Percentiles rank a stretch among this genome's conserved stretches.
Evolutionary conservation across 2,797 vertebrate species (phyloP).

Genomic region (Ispidina lecontei): DNA sequence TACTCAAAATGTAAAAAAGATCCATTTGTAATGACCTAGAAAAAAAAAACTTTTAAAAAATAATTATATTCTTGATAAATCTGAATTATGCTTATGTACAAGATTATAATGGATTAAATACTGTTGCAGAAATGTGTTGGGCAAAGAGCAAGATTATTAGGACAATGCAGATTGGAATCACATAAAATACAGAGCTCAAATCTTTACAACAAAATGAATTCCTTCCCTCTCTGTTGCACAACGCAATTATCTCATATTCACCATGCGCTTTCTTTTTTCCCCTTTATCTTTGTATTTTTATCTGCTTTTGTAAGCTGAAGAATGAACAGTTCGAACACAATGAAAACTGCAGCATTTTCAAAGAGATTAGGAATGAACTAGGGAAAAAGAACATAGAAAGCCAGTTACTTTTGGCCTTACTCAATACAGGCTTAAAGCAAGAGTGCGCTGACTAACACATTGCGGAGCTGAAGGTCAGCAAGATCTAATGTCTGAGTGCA

Average conservation of each 20-base stretch:
- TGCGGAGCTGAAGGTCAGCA: constrained; percentile 62
- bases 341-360: not conserved
- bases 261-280: not conserved
- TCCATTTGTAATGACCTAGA: not conserved
- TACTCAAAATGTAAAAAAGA: not conserved
- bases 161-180: not conserved
- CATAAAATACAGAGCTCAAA: constrained; percentile 11
- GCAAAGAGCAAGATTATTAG: not conserved
- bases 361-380: constrained; percentile 14
- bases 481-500: constrained; percentile 45
- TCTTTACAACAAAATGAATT: not conserved
- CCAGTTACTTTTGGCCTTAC: constrained; percentile 1
- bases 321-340: not conserved
- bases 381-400: not conserved
- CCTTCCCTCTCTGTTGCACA: not conserved
- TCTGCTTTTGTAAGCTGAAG: not conserved
- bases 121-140: not conserved
- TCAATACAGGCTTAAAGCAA: constrained; percentile 36
- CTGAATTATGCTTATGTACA: not conserved
- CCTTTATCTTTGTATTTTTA: constrained; percentile 18
- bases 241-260: not conserved
- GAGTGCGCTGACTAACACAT: constrained; percentile 18
- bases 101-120: not conserved
- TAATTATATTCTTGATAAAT: too few species aligned
- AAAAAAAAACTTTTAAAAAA: not conserved